Base-by-base conservation (phyloP, 2,797 vertebrate species). In the Cryptoprocta ferox region DNA sequence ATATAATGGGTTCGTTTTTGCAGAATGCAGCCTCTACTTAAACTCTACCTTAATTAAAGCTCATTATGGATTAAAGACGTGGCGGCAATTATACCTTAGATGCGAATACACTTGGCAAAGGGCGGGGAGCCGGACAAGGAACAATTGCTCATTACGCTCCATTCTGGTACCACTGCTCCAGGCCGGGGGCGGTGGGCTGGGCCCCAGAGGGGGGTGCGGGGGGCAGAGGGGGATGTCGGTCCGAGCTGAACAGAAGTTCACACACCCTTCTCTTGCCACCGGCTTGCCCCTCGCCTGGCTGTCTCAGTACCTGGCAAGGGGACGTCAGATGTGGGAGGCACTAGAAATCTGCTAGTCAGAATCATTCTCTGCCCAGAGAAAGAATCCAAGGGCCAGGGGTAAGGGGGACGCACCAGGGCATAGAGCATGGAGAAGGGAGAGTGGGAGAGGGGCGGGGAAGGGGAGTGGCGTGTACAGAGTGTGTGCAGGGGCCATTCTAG, bases 11-110 rank as follows among this genome's bases (percentile, higher is more conserved):
- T 81, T 95, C 83, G 1, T 84, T 89, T 96, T 48, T 65, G 56
- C 65, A 92, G 94, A 95, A 97, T 85, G 84, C 78, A 66, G 94
- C 92, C 76, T 82, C 63, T 90, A 88, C 84, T 95, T 95, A 95
- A 97, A 89, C 92, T 94, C 87, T 89, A 37, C 81, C 95, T 97
- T 97, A 97, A 98, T 98, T 96, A 97, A 97, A 92, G 95, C 95
- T 91, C 19, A 3, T 30, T 92, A 86, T 94, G 76, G 85, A 97
- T 94, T 91, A 94, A 96, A 97, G 84, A 96, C 1, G 5, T 16
- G 35, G 56, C 4, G 11, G 95, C 97, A 97, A 97, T 97, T 98
- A 98, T 92, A 92, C 68, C 78, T 94, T 66, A 53, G 87, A 76
- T 83, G 59, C 0, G 24, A 95, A 96, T 81, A 92, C 86, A 59